Percentiles rank a stretch among this genome's conserved stretches.
Evolutionary conservation across 1,140 invertebrate species (phyloP).

Genomic region (Proales similis): DNA sequence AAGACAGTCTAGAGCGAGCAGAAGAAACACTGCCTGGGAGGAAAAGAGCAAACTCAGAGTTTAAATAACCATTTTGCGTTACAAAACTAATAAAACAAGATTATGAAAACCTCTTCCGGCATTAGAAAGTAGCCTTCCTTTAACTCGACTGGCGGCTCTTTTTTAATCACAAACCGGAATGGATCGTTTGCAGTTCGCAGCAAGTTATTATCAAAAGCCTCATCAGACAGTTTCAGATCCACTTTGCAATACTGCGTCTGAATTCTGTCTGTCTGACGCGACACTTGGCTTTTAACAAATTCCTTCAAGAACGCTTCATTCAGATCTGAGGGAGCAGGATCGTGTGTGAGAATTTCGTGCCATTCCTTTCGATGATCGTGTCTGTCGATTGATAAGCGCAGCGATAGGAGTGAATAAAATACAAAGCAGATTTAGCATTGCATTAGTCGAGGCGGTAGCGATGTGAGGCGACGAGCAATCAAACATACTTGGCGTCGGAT

Average conservation of each 20-base stretch:
- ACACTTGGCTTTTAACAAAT: too few species aligned
- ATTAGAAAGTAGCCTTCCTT: not conserved
- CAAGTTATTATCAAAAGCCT: too few species aligned
- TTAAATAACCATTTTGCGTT: not conserved
- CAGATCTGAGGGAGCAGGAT: too few species aligned
- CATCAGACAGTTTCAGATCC: too few species aligned
- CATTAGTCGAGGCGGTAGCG: not conserved
- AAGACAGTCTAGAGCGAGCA: constrained; percentile 20
- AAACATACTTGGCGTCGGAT: constrained; percentile 1
- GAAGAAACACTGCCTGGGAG: constrained; percentile 23
- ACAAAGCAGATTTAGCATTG: too few species aligned
- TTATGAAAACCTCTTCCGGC: constrained; percentile 22
- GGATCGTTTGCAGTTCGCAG: not conserved
- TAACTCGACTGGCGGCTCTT: not conserved
- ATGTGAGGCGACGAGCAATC: not conserved
- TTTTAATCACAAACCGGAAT: constrained; percentile 31
- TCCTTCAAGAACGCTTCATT: too few species aligned
- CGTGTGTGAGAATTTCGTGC: too few species aligned
- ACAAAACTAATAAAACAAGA: not conserved
- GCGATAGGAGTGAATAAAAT: too few species aligned
- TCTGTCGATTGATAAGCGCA: too few species aligned
- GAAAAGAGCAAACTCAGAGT: not conserved
- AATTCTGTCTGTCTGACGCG: too few species aligned
- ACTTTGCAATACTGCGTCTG: too few species aligned
- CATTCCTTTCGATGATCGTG: too few species aligned